A percentile compares a stretch with the other conserved stretches of the same genome.
phyloP scores from a whole-genome alignment of 2,797 vertebrate species.

The Sebastiscus tertius region DNA sequence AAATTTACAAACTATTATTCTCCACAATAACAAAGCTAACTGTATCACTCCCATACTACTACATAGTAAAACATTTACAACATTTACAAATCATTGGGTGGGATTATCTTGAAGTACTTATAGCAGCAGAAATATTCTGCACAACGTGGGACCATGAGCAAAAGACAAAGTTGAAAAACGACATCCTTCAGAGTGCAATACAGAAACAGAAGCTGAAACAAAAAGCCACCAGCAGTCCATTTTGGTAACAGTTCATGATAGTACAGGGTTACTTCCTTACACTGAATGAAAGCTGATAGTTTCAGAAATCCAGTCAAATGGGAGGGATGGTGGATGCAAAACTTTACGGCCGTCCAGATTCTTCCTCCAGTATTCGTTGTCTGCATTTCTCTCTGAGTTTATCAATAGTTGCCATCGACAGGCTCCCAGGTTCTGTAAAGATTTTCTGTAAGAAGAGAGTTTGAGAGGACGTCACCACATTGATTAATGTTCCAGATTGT shows the following conservation, averaged over 20 bases:
- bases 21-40: not conserved
- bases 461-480: not conserved
- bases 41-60: not conserved
- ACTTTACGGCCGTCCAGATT: conserved; percentile 57
- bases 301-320: not conserved
- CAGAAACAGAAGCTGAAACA: not conserved
- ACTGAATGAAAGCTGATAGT: not conserved
- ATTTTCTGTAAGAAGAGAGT: conserved; percentile 82
- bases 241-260: not conserved
- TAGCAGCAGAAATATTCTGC: conserved; percentile 11
- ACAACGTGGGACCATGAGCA: not conserved
- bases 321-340: not conserved
- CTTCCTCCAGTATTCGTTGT: conserved; percentile 79
- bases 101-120: not conserved
- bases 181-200: not conserved
- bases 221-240: not conserved
- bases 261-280: not conserved
- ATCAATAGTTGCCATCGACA: conserved; percentile 87
- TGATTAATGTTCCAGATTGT: not conserved
- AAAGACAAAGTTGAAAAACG: not conserved
- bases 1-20: not conserved
- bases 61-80: not conserved
- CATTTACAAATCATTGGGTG: not conserved
- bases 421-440: conserved; percentile 91
- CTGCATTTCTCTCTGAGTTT: conserved; percentile 88